Conservation (phyloP, 2,888 invertebrate species). For the Pachycephus smyrnensis region DNA sequence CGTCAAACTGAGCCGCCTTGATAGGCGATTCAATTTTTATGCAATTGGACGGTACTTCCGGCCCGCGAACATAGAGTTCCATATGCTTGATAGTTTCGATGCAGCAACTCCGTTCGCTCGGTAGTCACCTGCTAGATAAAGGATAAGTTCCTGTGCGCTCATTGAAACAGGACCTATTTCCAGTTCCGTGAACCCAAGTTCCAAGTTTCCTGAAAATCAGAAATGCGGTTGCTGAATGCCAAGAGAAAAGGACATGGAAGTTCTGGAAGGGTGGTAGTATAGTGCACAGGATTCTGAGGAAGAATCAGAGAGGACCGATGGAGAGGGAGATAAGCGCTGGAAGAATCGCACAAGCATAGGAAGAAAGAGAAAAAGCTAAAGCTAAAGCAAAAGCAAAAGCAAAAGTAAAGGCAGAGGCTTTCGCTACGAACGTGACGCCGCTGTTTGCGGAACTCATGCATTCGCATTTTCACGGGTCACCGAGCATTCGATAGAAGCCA, state of each 20-base stretch:
- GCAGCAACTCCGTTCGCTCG: no score
- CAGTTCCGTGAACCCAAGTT: conserved; percentile 30
- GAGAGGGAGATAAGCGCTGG: conserved; percentile 24
- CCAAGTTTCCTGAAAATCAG: conserved; percentile 19
- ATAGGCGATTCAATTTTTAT: neutral
- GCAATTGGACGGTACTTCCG: neutral
- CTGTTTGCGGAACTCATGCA: conserved; percentile 57
- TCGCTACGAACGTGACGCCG: conserved; percentile 47
- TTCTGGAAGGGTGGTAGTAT: conserved; percentile 1
- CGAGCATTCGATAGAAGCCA: conserved; percentile 46
- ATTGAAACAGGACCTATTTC: conserved; percentile 37
- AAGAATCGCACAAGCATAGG: conserved; percentile 29
- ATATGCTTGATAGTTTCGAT: no score
- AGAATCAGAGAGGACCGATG: conserved; percentile 14
- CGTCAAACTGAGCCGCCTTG: neutral
- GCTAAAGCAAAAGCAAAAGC: conserved; percentile 14
- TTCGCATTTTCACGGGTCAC: conserved; percentile 62
- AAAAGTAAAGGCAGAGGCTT: conserved; percentile 24
- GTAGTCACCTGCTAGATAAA: no score
- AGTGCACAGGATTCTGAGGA: conserved; percentile 25
- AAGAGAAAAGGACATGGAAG: neutral
- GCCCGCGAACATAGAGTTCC: no score
- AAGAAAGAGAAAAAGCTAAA: conserved; percentile 28
- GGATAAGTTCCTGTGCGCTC: conserved; percentile 4
- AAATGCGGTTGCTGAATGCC: neutral